Percentiles rank a stretch among this genome's conserved stretches.
Conservation (phyloP, 37 sponge, comb jelly and placozoan genomes). For the Ephydatia muelleri region DNA sequence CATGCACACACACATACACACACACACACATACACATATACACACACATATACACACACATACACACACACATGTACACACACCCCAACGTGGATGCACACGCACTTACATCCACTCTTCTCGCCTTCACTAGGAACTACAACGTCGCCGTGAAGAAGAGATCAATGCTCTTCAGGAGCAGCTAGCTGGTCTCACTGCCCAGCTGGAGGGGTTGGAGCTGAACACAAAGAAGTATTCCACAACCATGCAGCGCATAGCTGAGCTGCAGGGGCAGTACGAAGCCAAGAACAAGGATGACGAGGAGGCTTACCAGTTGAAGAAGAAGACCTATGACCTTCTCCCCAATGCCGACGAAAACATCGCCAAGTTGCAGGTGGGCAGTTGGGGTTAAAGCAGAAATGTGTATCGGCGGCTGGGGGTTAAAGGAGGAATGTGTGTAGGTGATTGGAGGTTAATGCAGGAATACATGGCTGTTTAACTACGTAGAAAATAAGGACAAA, state of each 20-base stretch:
- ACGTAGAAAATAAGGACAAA: no score
- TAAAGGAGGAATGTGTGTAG: not conserved
- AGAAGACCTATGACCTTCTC: slow-evolving; percentile 79
- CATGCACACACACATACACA: not conserved
- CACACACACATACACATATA: not conserved
- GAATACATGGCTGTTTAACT: no score
- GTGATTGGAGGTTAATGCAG: not conserved
- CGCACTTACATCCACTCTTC: not conserved
- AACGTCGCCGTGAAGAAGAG: slow-evolving; percentile 81
- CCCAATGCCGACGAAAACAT: slow-evolving; percentile 92
- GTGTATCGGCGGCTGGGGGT: not conserved
- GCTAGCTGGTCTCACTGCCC: slow-evolving; percentile 56
- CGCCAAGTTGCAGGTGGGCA: slow-evolving; percentile 58
- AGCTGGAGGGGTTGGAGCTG: slow-evolving; percentile 79
- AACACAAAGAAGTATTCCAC: slow-evolving; percentile 74
- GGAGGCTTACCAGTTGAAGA: slow-evolving; percentile 77
- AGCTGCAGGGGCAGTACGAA: slow-evolving; percentile 37
- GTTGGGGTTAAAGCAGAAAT: not conserved
- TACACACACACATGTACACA: not conserved
- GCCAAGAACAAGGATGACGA: slow-evolving; percentile 69
- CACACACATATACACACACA: not conserved
- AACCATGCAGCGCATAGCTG: slow-evolving; percentile 50
- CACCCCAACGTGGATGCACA: no score
- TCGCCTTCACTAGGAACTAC: slow-evolving; percentile 51
- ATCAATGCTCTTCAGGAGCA: slow-evolving; percentile 61